Percentiles rank a stretch among this genome's conserved stretches.
These are phyloP conservation scores for Pempheris klunzingeri DNA, from an alignment of 2,797 vertebrate genomes.

Conservation along the genomic window DNA sequence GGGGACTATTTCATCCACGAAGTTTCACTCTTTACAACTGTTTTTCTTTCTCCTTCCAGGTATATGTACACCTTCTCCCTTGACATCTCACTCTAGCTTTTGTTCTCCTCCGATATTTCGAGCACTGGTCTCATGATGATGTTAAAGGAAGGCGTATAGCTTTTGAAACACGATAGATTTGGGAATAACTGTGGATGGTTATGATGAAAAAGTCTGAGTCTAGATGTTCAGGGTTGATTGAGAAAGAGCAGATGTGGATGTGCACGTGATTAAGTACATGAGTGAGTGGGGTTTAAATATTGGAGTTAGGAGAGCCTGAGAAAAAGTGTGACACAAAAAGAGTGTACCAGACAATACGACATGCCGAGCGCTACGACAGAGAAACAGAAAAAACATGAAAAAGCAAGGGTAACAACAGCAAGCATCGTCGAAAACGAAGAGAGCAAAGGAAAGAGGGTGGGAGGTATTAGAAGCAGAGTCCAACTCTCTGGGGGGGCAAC, in stretches of 20 bases:
- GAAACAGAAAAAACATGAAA: conserved; percentile 20
- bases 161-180: conserved; percentile 24
- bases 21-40: conserved; percentile 35
- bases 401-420: conserved; percentile 25
- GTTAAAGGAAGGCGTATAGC: background rate
- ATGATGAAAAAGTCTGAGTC: conserved; percentile 2
- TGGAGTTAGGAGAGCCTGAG: background rate
- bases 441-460: conserved; percentile 19
- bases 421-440: conserved; percentile 1
- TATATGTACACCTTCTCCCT: conserved; percentile 31
- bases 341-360: conserved; percentile 14
- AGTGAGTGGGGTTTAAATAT: background rate
- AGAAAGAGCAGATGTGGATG: background rate
- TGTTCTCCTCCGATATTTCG: conserved; percentile 34
- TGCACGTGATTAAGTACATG: background rate
- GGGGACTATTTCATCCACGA: conserved; percentile 51
- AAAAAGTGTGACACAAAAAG: conserved; percentile 3
- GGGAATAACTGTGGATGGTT: background rate
- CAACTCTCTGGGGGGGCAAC: conserved; percentile 55
- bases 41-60: conserved; percentile 40
- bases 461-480: conserved; percentile 64
- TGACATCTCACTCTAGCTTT: conserved; percentile 26
- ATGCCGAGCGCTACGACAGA: background rate
- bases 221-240: background rate
- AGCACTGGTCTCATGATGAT: conserved; percentile 1